phyloP scores from a whole-genome alignment of 2,888 invertebrate species.

The Metacarcinus magister region DNA sequence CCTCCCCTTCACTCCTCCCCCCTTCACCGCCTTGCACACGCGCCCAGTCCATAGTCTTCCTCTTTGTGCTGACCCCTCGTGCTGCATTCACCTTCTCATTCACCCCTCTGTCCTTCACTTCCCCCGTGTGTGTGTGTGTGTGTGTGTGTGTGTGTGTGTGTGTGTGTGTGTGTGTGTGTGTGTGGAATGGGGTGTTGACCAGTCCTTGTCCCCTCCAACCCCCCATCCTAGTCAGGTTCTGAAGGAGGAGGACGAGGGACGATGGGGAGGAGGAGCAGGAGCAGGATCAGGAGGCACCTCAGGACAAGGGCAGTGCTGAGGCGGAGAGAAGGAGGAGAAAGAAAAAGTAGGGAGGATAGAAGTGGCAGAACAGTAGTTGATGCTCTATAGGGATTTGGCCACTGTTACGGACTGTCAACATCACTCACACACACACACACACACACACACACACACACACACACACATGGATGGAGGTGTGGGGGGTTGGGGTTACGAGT shows the following conservation, averaged over 20 bases:
- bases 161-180: not conserved
- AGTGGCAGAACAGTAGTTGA: not conserved
- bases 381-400: not conserved
- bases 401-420: not conserved
- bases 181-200: not conserved
- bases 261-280: not conserved
- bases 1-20: not conserved
- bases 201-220: not conserved
- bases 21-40: slow-evolving; percentile 11
- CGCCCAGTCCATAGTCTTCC: slow-evolving; percentile 19
- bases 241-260: slow-evolving; percentile 2
- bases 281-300: not conserved
- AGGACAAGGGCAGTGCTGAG: not conserved
- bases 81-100: not conserved
- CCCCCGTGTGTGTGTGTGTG: not conserved
- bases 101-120: not conserved
- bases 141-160: slow-evolving; percentile 1
- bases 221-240: not conserved
- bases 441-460: slow-evolving; percentile 28
- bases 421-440: not conserved
- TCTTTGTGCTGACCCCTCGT: not conserved
- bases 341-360: not conserved
- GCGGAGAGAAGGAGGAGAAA: not conserved
- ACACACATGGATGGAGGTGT: not conserved
- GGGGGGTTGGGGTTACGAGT: not conserved